These are phyloP conservation scores for Cyclargus thomasi DNA, from an alignment of 1,140 invertebrate genomes.

Conservation along the genomic window DNA sequence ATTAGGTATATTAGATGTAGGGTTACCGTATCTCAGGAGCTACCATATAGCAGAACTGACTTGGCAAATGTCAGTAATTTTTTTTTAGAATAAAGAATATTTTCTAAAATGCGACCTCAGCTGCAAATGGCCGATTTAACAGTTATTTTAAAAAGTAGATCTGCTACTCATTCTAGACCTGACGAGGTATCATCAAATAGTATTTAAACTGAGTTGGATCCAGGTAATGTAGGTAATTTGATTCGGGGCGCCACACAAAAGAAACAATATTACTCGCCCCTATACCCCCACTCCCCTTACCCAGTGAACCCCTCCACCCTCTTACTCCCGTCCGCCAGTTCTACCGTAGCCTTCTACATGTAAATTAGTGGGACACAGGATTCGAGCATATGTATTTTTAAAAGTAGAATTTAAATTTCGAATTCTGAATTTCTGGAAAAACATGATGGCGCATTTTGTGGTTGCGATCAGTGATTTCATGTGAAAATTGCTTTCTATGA, in stretches of 20 bases:
- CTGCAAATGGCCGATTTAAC: no score
- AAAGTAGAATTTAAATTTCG: background rate
- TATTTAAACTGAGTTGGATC: background rate
- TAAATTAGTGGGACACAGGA: constrained; percentile 1
- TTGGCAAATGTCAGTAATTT: no score
- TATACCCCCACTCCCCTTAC: no score
- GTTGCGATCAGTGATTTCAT: background rate
- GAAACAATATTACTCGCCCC: background rate
- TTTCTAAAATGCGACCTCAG: no score
- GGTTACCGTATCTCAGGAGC: no score
- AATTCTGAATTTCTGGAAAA: background rate
- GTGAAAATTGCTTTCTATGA: no score
- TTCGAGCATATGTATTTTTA: background rate
- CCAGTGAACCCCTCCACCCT: background rate
- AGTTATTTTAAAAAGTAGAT: no score
- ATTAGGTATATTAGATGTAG: no score
- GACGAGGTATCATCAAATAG: background rate
- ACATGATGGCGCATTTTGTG: background rate
- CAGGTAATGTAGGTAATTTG: background rate
- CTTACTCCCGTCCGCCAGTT: background rate
- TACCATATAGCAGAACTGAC: no score
- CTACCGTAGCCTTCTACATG: background rate
- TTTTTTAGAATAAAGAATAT: no score
- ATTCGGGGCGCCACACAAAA: background rate
- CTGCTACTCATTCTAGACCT: background rate